A percentile compares a stretch with the other conserved stretches of the same genome.
These are phyloP conservation scores for Acanthiza pusilla DNA, from an alignment of 2,797 vertebrate species.

Conservation along the genomic window DNA sequence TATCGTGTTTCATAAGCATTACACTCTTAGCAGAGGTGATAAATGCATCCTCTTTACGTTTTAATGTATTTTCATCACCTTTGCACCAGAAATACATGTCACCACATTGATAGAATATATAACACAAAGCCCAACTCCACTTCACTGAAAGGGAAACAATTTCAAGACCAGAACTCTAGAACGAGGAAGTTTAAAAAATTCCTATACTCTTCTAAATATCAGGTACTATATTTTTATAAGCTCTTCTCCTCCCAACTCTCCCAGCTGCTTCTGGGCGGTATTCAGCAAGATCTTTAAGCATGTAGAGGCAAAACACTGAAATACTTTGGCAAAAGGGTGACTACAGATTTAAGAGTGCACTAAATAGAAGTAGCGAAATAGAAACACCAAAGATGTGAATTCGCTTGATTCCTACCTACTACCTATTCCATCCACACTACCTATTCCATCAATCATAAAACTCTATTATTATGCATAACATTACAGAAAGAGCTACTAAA, in stretches of 20 bases:
- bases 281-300: neutral
- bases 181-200: neutral
- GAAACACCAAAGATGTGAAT: neutral
- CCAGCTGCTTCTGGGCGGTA: neutral
- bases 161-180: neutral
- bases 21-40: too few relatives aligned
- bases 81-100: neutral
- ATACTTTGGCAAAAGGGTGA: neutral
- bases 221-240: neutral
- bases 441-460: neutral
- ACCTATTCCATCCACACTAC: neutral
- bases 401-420: too few relatives aligned
- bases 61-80: neutral
- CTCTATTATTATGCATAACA: neutral
- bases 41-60: neutral
- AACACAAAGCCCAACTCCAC: neutral
- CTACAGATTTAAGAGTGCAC: neutral
- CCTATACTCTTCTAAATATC: neutral
- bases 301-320: neutral
- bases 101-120: accelerated
- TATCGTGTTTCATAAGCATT: neutral
- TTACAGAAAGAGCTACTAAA: neutral
- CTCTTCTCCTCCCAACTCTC: accelerated
- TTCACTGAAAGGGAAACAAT: neutral
- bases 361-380: neutral